Percentiles rank a stretch among this genome's conserved stretches.
phyloP scores from a whole-genome alignment of 2,888 invertebrate genomes.

The Clistopyga incitator region DNA sequence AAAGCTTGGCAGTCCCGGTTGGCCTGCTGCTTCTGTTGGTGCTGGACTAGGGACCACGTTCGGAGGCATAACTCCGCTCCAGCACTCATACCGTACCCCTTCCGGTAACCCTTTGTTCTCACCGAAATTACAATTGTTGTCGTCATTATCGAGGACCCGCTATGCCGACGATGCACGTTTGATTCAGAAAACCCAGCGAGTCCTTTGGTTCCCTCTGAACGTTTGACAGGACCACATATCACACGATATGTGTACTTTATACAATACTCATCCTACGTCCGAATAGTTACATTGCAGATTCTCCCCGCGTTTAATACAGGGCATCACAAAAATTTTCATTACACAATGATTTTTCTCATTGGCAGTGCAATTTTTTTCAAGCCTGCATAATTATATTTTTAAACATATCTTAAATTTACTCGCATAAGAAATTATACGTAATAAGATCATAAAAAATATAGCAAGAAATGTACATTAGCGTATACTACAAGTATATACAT shows the following conservation, averaged over 20 bases:
- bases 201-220: conserved; percentile 47
- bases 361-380: too few relatives aligned
- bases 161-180: conserved; percentile 82
- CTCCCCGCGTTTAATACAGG: not conserved
- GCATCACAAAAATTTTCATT: not conserved
- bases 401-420: too few relatives aligned
- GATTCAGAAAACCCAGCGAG: conserved; percentile 59
- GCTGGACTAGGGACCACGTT: conserved; percentile 66
- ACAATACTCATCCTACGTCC: conserved; percentile 1
- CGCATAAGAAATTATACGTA: too few relatives aligned
- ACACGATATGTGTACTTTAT: conserved; percentile 20
- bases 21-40: conserved; percentile 44
- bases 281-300: not conserved
- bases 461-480: too few relatives aligned
- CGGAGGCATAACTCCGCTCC: conserved; percentile 76
- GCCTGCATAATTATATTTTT: too few relatives aligned
- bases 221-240: conserved; percentile 35
- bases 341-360: not conserved
- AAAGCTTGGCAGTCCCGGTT: conserved; percentile 68
- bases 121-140: conserved; percentile 82
- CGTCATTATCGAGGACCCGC: conserved; percentile 81
- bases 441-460: too few relatives aligned
- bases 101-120: conserved; percentile 77
- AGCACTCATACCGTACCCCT: conserved; percentile 70
- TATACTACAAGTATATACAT: too few relatives aligned